Percentiles rank a stretch among this genome's conserved stretches.
Conservation (phyloP, 2,888 invertebrate species). For the Pharmacophagus antenor region DNA sequence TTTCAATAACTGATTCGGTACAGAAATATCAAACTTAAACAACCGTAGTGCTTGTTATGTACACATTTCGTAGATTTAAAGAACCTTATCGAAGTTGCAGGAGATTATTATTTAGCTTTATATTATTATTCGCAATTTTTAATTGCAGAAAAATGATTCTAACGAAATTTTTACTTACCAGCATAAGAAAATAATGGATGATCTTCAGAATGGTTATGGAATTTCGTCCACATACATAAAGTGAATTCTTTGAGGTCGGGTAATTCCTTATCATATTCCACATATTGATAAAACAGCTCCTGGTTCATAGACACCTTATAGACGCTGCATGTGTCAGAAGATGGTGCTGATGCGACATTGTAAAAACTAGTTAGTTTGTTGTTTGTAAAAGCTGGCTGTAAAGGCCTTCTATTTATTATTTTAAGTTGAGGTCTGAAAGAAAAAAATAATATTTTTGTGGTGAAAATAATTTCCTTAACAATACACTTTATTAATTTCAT, state of each 20-base stretch:
- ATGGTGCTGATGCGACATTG: conserved; percentile 42
- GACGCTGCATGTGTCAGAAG: conserved; percentile 82
- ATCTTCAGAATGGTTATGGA: conserved; percentile 89
- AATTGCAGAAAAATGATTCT: not conserved
- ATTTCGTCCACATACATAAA: conserved; percentile 90
- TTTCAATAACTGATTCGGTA: too few relatives aligned
- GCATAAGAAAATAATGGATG: conserved; percentile 92
- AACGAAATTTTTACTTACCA: conserved; percentile 73
- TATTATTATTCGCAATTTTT: not conserved
- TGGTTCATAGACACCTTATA: conserved; percentile 86
- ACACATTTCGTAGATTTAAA: too few relatives aligned
- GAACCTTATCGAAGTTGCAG: too few relatives aligned
- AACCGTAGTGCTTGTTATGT: too few relatives aligned
- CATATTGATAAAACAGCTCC: conserved; percentile 85
- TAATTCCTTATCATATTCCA: conserved; percentile 86
- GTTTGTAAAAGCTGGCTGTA: conserved; percentile 40
- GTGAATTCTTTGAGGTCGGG: conserved; percentile 92
- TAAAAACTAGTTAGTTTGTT: conserved; percentile 46
- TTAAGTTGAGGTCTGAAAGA: conserved; percentile 55
- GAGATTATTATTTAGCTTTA: not conserved
- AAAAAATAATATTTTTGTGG: not conserved
- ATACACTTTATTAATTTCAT: not conserved
- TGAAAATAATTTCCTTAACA: too few relatives aligned
- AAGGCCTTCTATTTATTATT: conserved; percentile 63
- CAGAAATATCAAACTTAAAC: too few relatives aligned